phyloP scores from a whole-genome alignment of 2,113 vertebrate genomes.

The Crocuta crocuta region DNA sequence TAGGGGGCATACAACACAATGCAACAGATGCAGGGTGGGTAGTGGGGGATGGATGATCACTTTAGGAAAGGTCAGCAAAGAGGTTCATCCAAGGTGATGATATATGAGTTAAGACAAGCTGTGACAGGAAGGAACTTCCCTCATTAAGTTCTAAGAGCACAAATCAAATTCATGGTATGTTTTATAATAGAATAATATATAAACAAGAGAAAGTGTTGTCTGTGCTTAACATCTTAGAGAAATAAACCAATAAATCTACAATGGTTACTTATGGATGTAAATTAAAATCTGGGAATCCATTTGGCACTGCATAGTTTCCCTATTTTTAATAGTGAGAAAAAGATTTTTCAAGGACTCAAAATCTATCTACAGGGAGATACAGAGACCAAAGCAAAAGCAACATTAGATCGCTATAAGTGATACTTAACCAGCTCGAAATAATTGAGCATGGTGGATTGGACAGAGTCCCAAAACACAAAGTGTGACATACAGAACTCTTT shows the following conservation, averaged over 20 bases:
- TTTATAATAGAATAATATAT: neutral
- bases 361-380: neutral
- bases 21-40: neutral
- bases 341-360: slow-evolving; percentile 7
- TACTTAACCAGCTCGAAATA: neutral
- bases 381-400: neutral
- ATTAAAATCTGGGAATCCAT: slow-evolving; percentile 7
- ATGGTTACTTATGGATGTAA: neutral
- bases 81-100: neutral
- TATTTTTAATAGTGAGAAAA: slow-evolving; percentile 29
- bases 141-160: neutral
- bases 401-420: neutral
- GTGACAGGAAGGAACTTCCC: neutral
- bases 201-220: neutral
- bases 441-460: neutral
- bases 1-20: neutral
- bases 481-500: neutral
- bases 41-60: neutral
- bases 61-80: neutral
- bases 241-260: neutral
- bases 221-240: neutral
- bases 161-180: neutral
- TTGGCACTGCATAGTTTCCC: neutral
- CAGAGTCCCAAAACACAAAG: neutral
- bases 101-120: neutral